phyloP scores from a whole-genome alignment of 2,113 vertebrate genomes.

The Brienomyrus longianalis region DNA sequence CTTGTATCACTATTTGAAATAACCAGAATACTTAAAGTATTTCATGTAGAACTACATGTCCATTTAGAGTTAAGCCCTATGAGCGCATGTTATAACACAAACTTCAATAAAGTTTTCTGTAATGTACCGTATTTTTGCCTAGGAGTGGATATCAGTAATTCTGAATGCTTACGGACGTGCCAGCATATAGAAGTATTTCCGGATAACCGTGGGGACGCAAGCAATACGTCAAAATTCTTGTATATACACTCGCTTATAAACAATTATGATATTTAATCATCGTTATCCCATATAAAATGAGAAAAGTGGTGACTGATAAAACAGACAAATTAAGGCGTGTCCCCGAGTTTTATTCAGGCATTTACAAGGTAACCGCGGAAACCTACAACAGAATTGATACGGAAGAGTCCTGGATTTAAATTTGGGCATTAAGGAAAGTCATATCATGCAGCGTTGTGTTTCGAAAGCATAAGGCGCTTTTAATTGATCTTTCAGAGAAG shows the following conservation, averaged over 20 bases:
- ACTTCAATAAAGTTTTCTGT: neutral
- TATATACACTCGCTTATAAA: neutral
- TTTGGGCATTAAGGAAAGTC: neutral
- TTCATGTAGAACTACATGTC: neutral
- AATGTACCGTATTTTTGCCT: neutral
- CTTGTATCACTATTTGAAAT: neutral
- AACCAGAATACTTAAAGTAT: neutral
- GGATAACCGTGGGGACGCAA: neutral
- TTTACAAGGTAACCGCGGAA: neutral
- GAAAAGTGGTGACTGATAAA: neutral
- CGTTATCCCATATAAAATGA: neutral
- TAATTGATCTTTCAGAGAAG: neutral
- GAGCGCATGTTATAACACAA: conserved; percentile 6
- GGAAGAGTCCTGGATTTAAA: neutral
- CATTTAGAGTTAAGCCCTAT: neutral
- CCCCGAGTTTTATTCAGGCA: conserved; percentile 1
- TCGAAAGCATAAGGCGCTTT: neutral
- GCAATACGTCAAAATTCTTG: neutral
- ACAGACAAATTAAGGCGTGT: neutral
- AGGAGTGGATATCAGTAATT: neutral
- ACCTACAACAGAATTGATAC: neutral
- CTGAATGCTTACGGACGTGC: neutral
- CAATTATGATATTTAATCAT: neutral
- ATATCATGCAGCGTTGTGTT: neutral
- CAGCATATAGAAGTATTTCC: neutral